Evolutionary conservation across 2,888 invertebrate genomes (phyloP).

Genomic region (Cryptocheilus praepositus): DNA sequence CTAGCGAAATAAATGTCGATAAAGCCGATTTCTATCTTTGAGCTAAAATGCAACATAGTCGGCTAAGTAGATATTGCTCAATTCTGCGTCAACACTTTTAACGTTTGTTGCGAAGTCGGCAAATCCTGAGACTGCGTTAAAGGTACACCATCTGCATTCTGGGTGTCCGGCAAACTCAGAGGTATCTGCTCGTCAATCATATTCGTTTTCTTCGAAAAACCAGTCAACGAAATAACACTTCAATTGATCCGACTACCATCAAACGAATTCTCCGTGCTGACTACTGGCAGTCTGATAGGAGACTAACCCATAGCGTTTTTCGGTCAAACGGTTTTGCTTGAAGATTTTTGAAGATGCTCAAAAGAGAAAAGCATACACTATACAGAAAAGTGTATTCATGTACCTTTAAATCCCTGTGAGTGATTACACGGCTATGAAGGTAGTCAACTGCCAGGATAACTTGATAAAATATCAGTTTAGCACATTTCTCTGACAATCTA

Average conservation of each 20-base stretch:
- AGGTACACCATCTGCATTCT: constrained; percentile 53
- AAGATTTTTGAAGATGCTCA: neutral
- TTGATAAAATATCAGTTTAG: constrained; percentile 89
- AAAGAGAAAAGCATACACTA: neutral
- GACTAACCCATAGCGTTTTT: too few species aligned
- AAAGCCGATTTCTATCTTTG: too few species aligned
- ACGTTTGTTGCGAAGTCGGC: constrained; percentile 23
- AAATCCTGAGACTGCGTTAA: constrained; percentile 61
- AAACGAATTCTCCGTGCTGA: too few species aligned
- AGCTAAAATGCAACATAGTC: too few species aligned
- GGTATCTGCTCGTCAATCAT: constrained; percentile 46
- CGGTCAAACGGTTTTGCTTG: too few species aligned
- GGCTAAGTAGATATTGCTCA: too few species aligned
- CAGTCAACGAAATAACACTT: neutral
- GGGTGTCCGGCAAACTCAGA: constrained; percentile 62
- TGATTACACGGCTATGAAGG: constrained; percentile 86
- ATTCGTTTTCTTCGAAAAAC: constrained; percentile 1
- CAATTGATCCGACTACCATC: neutral
- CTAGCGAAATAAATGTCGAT: too few species aligned
- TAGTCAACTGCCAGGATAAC: constrained; percentile 90
- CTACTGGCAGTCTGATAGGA: too few species aligned
- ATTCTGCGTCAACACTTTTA: too few species aligned
- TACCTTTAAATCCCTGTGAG: constrained; percentile 86
- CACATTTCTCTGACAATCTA: constrained; percentile 81
- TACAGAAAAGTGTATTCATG: neutral